Conservation (phyloP, 2,888 invertebrate genomes). For the Drosophila peninsularis region DNA sequence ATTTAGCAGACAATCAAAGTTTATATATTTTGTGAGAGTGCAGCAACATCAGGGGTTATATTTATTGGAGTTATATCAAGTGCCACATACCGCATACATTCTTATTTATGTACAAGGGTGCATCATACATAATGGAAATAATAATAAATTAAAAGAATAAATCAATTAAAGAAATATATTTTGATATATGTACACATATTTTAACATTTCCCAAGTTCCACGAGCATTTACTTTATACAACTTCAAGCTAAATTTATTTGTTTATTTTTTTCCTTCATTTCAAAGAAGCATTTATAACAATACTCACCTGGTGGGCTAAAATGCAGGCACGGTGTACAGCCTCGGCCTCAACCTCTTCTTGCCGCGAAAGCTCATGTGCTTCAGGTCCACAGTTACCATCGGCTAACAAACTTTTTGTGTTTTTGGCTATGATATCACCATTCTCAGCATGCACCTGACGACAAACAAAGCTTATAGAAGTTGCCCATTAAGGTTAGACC, state of each 20-base stretch:
- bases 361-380: conserved; percentile 96
- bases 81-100: conserved; percentile 72
- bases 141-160: conserved; percentile 58
- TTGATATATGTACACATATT: conserved; percentile 21
- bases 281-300: background rate
- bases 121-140: conserved; percentile 68
- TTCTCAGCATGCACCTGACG: conserved; percentile 97
- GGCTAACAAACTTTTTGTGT: conserved; percentile 92
- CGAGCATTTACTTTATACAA: conserved; percentile 27
- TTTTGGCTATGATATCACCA: conserved; percentile 96
- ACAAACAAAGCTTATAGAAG: background rate
- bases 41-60: conserved; percentile 42
- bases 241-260: conserved; percentile 5
- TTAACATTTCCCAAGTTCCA: conserved; percentile 16
- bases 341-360: conserved; percentile 99
- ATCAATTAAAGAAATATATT: conserved; percentile 22
- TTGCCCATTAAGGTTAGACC: background rate
- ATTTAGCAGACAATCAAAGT: conserved; percentile 89
- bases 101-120: conserved; percentile 74
- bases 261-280: background rate
- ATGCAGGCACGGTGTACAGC: conserved; percentile 97
- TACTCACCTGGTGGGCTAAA: conserved; percentile 94
- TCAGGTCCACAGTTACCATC: conserved; percentile 97
- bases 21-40: conserved; percentile 47
- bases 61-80: conserved; percentile 55